These are phyloP conservation scores for Trypoxylon attenuatum DNA, from an alignment of 2,888 invertebrate species.

Conservation along the genomic window DNA sequence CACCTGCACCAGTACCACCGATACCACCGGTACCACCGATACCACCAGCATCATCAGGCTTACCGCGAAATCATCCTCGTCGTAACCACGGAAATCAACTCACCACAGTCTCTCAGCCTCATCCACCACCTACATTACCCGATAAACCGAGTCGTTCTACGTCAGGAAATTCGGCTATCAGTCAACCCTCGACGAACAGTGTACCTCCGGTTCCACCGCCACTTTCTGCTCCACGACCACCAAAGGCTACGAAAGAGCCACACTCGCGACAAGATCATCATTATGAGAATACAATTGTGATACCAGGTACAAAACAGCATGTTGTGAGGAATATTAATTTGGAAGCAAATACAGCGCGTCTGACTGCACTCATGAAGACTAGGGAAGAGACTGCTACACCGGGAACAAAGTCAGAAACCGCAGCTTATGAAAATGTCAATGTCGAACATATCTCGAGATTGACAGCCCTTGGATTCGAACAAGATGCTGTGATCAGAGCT, in stretches of 20 bases:
- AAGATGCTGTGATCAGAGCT: conserved; percentile 93
- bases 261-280: conserved; percentile 74
- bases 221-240: conserved; percentile 66
- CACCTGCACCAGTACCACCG: conserved; percentile 63
- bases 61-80: conserved; percentile 57
- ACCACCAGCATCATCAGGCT: conserved; percentile 36
- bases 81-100: conserved; percentile 40
- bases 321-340: conserved; percentile 72
- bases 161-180: conserved; percentile 14
- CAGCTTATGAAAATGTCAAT: conserved; percentile 90
- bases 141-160: conserved; percentile 58
- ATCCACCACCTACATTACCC: conserved; percentile 62
- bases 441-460: conserved; percentile 92
- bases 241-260: conserved; percentile 62
- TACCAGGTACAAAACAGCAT: conserved; percentile 73
- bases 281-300: conserved; percentile 76
- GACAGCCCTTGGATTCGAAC: conserved; percentile 92
- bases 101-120: conserved; percentile 14
- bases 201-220: conserved; percentile 70
- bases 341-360: conserved; percentile 65
- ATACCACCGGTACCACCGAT: conserved; percentile 52
- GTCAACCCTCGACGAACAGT: conserved; percentile 25
- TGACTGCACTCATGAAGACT: conserved; percentile 69
- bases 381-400: conserved; percentile 63
- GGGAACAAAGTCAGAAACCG: conserved; percentile 69